These are phyloP conservation scores for Fratercula arctica DNA, from an alignment of 2,797 vertebrate species.

Conservation along the genomic window DNA sequence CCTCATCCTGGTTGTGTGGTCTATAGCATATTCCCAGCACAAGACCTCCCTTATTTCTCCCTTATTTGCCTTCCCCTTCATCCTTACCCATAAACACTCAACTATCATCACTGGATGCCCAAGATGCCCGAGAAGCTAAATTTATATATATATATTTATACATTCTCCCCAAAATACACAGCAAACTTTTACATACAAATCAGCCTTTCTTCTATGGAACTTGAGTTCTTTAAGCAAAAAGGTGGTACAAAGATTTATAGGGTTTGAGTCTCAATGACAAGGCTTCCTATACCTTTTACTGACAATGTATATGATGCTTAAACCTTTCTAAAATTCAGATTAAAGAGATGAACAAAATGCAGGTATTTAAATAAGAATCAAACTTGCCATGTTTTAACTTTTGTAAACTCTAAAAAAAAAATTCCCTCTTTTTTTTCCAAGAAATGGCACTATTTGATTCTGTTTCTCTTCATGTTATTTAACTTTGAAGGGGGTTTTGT, in stretches of 20 bases:
- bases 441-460: not conserved
- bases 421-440: fast-evolving
- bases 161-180: not conserved
- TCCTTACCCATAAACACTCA: too few relatives aligned
- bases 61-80: too few relatives aligned
- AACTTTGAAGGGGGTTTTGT: not conserved
- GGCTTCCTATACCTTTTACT: not conserved
- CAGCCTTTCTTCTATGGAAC: not conserved
- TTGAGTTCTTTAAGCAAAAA: not conserved
- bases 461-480: not conserved
- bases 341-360: not conserved
- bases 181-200: not conserved
- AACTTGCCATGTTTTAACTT: not conserved
- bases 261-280: not conserved
- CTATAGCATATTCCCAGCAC: too few relatives aligned
- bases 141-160: not conserved
- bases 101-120: too few relatives aligned
- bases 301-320: not conserved
- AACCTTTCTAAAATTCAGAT: not conserved
- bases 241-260: not conserved
- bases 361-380: not conserved
- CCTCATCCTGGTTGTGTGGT: too few relatives aligned
- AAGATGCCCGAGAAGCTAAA: not conserved
- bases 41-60: too few relatives aligned
- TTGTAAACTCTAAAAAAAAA: not conserved